Base-by-base conservation (phyloP, 2,797 vertebrate species). In the Steatocranus sp. region DNA sequence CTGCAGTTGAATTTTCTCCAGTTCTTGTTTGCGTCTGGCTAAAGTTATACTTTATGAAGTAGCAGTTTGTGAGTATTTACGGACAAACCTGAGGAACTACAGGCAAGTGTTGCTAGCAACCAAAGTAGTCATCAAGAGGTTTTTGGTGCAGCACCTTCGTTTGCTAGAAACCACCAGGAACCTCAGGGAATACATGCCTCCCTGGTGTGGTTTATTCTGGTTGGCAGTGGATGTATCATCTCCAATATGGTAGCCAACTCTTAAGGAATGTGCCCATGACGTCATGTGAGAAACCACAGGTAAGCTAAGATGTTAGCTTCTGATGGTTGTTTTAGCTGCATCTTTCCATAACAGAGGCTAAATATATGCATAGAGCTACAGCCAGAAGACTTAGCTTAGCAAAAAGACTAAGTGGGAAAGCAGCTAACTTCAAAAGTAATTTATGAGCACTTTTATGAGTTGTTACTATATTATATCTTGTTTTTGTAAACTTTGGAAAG, bases 1-100 rank as follows among this genome's bases (percentile, higher is more conserved):
- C 5, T 43, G 38, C 23, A 17, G 0, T 41, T 43, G 20, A 43
- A 43, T 25, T 7, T 43, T 43, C 20, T 68, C 5, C 36, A 25
- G 20, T 3, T 68, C 5, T 43, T 2, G 12, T 4, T 68, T 17
- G 36, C 14, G 0, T 43, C 12, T 17, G 14, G 20, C 36, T 66
- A 23, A 68, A 68, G 36, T 41, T 43, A 15, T 68, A 25, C 63
- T 43, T 41, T 23, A 10, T 68, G 14, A 41, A 23, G 8, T 25
- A 68, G 63, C 3, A 17, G 61, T 66, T 41, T 23, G 12, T 15
- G 63, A 25, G 12, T 11, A 68, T 68, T 68, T 5, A 23, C 12
- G 6, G 12, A 23, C 36, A 68, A 68, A 68, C 5, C 8, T 17
- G 36, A 0, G 38, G 2, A 41, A 68, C 5, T 68, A 41, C 63